phyloP scores from a whole-genome alignment of 2,888 invertebrate species.

The Tiphia femorata region DNA sequence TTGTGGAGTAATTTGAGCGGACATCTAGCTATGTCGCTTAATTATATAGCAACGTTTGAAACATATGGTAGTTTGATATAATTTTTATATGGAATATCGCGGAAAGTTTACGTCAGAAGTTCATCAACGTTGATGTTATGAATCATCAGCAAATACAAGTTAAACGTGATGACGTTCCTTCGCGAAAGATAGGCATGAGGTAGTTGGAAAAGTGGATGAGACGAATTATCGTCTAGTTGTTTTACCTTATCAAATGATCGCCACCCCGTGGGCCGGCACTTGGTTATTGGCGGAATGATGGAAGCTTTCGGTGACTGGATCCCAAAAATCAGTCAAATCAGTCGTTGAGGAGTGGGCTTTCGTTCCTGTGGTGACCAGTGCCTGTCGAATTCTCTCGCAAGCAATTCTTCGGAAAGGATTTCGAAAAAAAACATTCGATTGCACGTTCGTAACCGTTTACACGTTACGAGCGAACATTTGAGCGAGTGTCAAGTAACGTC shows the following conservation, averaged over 20 bases:
- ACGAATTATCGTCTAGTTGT: neutral
- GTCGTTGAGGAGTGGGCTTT: constrained; percentile 33
- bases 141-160: constrained; percentile 22
- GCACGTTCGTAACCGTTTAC: constrained; percentile 28
- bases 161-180: constrained; percentile 26
- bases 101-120: too few relatives aligned
- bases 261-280: constrained; percentile 86
- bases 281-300: constrained; percentile 87
- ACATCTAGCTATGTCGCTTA: too few relatives aligned
- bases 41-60: too few relatives aligned
- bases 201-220: neutral
- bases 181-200: neutral
- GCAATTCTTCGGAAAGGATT: constrained; percentile 36
- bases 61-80: too few relatives aligned
- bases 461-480: constrained; percentile 32
- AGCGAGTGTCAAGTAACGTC: neutral
- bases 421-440: constrained; percentile 60
- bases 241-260: constrained; percentile 69
- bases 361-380: constrained; percentile 51
- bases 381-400: constrained; percentile 50
- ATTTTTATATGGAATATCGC: too few relatives aligned
- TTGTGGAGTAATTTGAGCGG: too few relatives aligned
- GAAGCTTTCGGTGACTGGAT: constrained; percentile 73
- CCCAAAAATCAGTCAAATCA: constrained; percentile 68
- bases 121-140: too few relatives aligned